Base-by-base conservation (phyloP, 2,113 vertebrate species). In the Actinemys pallida region DNA sequence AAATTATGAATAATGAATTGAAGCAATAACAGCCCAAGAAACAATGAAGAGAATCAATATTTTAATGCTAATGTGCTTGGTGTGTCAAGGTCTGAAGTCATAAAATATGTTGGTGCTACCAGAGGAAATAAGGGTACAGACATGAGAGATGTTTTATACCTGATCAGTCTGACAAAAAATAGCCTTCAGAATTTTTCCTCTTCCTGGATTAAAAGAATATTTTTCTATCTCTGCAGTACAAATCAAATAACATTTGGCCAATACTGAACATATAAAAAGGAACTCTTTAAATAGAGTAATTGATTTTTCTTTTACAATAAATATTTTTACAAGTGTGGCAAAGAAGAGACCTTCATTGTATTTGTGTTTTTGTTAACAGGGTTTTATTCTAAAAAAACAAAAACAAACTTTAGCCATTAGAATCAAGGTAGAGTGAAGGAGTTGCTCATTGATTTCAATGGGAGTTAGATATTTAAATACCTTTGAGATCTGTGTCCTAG, bases 401-500 rank as follows among this genome's bases (percentile, higher is more conserved):
- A 96, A 96, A 95, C 95, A 89, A 89, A 89, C 4, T 88, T 96
- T 81, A 96, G 95, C 94, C 80, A 92, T 91, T 86, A 90, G 95
- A 96, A 95, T 96, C 96, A 83, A 2, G 82, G 87, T 94, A 95
- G 95, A 92, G 42, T 95, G 93, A 96, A 93, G 94, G 90, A 92
- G 84, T 92, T 69, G 35, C 19, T 17, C 59, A 69, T 69, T 69
- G 65, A 10, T 69, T 69, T 69, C 8, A 69, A 39, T 69, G 65
- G 35, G 17, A 69, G 31, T 39, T 69, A 69, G 35, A 69, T 69
- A 69, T 19, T 20, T 39, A 39, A 69, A 20, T 69, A 69, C 35
- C 17, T 69, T 5, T 69, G 17, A n/a, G 35, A 69, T 19, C 35
- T 22, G 65, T 19, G 65, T 69, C 81, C 0, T 20, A 25, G 96